Evolutionary conservation across 2,113 vertebrate species (phyloP), one percentile per base, ranked within the genome.

Genomic region (Crotalus tigris): DNA sequence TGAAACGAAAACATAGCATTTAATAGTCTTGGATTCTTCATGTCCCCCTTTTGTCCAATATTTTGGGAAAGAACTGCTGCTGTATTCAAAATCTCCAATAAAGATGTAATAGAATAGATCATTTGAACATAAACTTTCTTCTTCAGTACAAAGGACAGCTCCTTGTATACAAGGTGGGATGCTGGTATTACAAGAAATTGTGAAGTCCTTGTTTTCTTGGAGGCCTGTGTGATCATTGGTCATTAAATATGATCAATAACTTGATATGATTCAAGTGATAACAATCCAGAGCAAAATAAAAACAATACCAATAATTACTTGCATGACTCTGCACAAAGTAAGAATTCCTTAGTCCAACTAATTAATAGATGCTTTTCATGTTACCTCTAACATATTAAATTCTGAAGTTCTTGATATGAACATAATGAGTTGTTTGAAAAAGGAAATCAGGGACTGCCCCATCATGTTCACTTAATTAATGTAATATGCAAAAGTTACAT

Each of bases 91-190:
- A 54, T 12, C 19, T 91, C 17, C 26, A 49, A 12, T 61, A 26
- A 29, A 49, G 1, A 39, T 69, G 49, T 9, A 69, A 19, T 44
- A 58, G 26, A 85, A 54, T 29, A 24, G 23, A 26, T 8, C 9
- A 19, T 29, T 23, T 75, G 49, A 55, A 51, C 5, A 29, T 69
- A 87, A 46, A 0, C 59, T 88, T 59, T 49, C 55, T 85, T 86
- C 13, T 92, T 92, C 87, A 92, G 86, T 69, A 92, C 91, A 88
- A 88, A 54, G 91, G 91, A 92, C 58, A 92, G 91, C 23, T 92
- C 91, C 21, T 44, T 88, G 6, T 64, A 33, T 26, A 11, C 8
- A 69, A 92, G 46, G 49, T 13, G 24, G n/a, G 81, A 91, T 87
- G 26, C 91, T 86, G 26, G 39, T 21, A 39, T 51, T 85, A 44